Percentiles rank a stretch among this genome's conserved stretches.
Evolutionary conservation across 1,140 invertebrate genomes (phyloP).

Genomic region (Drosophila kurseongensis): DNA sequence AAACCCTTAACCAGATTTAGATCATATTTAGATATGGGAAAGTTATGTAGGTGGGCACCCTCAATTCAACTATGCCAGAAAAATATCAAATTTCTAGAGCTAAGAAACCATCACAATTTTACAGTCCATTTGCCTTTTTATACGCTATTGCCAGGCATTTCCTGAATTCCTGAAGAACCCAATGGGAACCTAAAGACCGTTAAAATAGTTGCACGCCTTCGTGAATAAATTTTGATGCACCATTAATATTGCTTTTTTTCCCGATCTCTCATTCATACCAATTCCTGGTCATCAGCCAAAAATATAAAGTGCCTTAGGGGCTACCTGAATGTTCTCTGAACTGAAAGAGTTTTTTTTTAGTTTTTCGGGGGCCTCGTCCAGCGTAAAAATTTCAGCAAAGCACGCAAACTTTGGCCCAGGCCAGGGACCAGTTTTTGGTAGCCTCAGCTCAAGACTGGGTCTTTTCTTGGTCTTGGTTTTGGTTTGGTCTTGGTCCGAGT

Average conservation of each 20-base stretch:
- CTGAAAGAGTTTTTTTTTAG: constrained; percentile 16
- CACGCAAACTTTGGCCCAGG: constrained; percentile 76
- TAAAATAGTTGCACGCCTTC: constrained; percentile 43
- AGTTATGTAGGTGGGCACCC: constrained; percentile 21
- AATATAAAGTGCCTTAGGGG: constrained; percentile 41
- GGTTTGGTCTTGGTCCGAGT: constrained; percentile 20
- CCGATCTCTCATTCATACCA: constrained; percentile 22
- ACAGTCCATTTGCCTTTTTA: constrained; percentile 15
- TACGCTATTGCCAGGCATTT: constrained; percentile 18
- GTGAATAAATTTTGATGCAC: constrained; percentile 20
- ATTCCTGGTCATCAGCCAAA: constrained; percentile 29
- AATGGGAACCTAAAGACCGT: constrained; percentile 29
- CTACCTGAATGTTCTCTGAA: constrained; percentile 35
- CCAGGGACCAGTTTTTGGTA: constrained; percentile 66
- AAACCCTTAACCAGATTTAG: constrained; percentile 15
- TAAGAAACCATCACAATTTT: constrained; percentile 6
- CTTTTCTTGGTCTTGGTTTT: constrained; percentile 20
- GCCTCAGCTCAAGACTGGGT: constrained; percentile 18
- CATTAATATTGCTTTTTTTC: constrained; percentile 7
- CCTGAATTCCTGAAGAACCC: constrained; percentile 10
- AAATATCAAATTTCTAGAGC: constrained; percentile 29
- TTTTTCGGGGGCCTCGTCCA: constrained; percentile 28
- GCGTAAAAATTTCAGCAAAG: constrained; percentile 67
- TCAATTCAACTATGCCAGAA: neutral
- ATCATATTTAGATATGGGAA: constrained; percentile 30